Percentiles rank a stretch among this genome's conserved stretches.
Evolutionary conservation across 2,888 invertebrate species (phyloP).

Genomic region (Alviniconcha strummeri): DNA sequence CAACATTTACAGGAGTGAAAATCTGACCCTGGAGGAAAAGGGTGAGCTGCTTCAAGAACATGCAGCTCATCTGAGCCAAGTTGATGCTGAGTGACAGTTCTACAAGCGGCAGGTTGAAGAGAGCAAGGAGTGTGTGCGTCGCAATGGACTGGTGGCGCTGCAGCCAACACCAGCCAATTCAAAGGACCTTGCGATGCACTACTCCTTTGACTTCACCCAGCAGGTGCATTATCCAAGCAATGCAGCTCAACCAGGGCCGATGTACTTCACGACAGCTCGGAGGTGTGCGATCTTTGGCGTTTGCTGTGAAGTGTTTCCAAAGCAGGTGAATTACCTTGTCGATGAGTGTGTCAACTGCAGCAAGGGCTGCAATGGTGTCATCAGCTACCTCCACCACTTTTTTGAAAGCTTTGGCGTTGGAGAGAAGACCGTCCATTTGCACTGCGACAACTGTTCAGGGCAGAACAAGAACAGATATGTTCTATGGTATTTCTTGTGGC

Average conservation of each 20-base stretch:
- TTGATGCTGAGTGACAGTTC: constrained; percentile 17
- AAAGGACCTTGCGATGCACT: constrained; percentile 34
- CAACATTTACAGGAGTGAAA: too few relatives aligned
- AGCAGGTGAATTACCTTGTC: constrained; percentile 46
- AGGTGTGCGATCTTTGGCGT: constrained; percentile 52
- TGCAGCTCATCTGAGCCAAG: too few relatives aligned
- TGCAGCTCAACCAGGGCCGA: constrained; percentile 54
- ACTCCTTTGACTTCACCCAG: constrained; percentile 53
- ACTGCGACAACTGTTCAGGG: constrained; percentile 34
- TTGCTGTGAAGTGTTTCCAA: constrained; percentile 41
- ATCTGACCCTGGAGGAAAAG: too few relatives aligned
- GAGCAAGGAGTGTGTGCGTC: too few relatives aligned
- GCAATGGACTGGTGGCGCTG: neutral
- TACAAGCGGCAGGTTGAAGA: too few relatives aligned
- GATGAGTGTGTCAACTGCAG: constrained; percentile 44
- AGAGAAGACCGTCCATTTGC: constrained; percentile 26
- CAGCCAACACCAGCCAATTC: neutral
- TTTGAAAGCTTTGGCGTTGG: constrained; percentile 38
- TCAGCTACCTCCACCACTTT: constrained; percentile 37
- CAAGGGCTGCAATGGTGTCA: constrained; percentile 37
- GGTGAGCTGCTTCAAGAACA: too few relatives aligned
- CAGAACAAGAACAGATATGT: constrained; percentile 40
- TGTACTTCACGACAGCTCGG: constrained; percentile 48
- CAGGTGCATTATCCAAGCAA: constrained; percentile 49
- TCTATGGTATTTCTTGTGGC: constrained; percentile 37